phyloP scores from a whole-genome alignment of 2,113 vertebrate genomes.

The Pollachius pollachius region DNA sequence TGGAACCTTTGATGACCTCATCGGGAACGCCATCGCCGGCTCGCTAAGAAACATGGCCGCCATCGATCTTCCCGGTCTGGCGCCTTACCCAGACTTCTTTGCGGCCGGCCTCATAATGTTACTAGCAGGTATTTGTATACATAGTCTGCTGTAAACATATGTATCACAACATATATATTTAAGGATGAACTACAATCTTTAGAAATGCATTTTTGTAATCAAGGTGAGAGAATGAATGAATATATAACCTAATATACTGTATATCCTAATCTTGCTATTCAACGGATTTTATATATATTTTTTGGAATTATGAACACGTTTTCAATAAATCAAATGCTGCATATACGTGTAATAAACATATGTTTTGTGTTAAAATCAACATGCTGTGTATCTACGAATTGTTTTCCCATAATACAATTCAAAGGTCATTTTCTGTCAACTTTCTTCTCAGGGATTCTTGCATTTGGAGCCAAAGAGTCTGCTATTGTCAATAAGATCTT shows the following conservation, averaged over 20 bases:
- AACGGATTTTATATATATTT: no score
- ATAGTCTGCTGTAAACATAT: no score
- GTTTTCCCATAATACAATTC: neutral
- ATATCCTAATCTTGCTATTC: no score
- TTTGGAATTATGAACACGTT: neutral
- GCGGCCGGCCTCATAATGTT: constrained; percentile 79
- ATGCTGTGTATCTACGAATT: neutral
- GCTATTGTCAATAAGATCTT: constrained; percentile 81
- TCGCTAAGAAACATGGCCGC: constrained; percentile 58
- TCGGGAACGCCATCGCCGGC: constrained; percentile 71
- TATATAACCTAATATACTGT: neutral
- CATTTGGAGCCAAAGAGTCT: constrained; percentile 84
- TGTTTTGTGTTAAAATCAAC: neutral
- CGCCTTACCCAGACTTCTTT: constrained; percentile 82
- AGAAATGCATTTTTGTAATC: no score
- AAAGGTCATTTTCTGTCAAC: constrained; percentile 3
- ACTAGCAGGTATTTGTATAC: constrained; percentile 71
- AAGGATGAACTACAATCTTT: no score
- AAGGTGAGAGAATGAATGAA: no score
- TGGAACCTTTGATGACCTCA: constrained; percentile 81
- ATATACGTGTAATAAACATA: neutral
- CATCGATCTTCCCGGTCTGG: constrained; percentile 77
- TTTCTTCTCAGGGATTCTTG: constrained; percentile 75
- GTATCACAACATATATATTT: no score
- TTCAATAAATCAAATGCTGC: neutral